Base-by-base conservation (phyloP, 2,797 vertebrate genomes). In the Pangasius macronema region DNA sequence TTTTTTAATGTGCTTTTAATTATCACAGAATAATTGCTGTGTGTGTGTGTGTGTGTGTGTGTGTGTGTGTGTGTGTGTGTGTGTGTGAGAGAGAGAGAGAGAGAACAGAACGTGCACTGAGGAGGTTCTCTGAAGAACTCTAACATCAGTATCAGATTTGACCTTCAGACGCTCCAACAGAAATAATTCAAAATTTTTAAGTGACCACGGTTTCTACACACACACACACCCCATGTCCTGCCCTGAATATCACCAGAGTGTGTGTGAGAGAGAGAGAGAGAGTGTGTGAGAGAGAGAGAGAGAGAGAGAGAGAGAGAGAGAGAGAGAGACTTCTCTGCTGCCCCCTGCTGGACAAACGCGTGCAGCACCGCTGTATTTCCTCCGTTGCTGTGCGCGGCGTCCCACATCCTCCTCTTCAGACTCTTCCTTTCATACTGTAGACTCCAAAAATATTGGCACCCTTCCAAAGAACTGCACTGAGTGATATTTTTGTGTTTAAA, bases 261-360 rank as follows among this genome's bases (percentile, higher is more conserved):
- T 91, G 83, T 86, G 94, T 94, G n/a, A n/a, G n/a, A n/a, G n/a
- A n/a, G n/a, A n/a, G n/a, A n/a, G n/a, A n/a, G n/a, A n/a, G n/a
- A n/a, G n/a, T n/a, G n/a, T n/a, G n/a, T n/a, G n/a, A n/a, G n/a
- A n/a, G n/a, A n/a, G n/a, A n/a, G n/a, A n/a, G n/a, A n/a, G n/a
- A n/a, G n/a, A n/a, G n/a, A n/a, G n/a, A n/a, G n/a, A n/a, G n/a
- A n/a, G n/a, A n/a, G n/a, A n/a, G n/a, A n/a, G n/a, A n/a, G n/a
- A n/a, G n/a, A n/a, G n/a, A n/a, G n/a, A n/a, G n/a, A 11, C 84
- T 53, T 49, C 85, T 85, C 83, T 30, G 30, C 84, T 53, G 85
- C 92, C 93, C 92, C 88, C 94, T 95, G 90, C 20, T 94, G 95
- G 93, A 8, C 2, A 46, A 13, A 0, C 30, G 0, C 5, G 67